Base-by-base conservation (phyloP, 2,797 vertebrate species). In the Sebastes diploproa region DNA sequence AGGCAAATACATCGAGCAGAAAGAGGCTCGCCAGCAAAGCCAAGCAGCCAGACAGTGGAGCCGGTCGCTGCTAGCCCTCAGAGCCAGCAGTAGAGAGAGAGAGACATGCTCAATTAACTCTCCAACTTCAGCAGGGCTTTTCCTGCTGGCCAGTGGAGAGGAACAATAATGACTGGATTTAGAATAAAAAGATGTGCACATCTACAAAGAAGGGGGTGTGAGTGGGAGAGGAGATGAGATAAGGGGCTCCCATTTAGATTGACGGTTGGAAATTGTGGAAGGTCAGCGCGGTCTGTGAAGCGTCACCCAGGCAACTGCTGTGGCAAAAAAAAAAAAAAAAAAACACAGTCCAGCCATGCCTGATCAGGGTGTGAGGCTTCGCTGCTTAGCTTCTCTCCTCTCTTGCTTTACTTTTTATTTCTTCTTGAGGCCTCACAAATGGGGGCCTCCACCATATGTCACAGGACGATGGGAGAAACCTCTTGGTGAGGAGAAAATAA, bases 101-200 rank as follows among this genome's bases (percentile, higher is more conserved):
- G 36, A 94, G 94, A 94, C 93, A 88, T 76, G 93, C 95, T 95
- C 94, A 96, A 96, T 96, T 96, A 96, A 95, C 90, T 94, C 93
- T 83, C 90, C 94, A 94, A 95, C 93, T 95, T 95, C 91, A 94
- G 95, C 92, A 64, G 89, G 93, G 93, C 92, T 95, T 95, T 95
- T 95, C 92, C 95, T 86, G 89, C 94, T 95, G 95, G 94, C 91
- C 93, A 93, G 93, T 95, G 92, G 95, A 95, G 95, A 94, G 94
- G 92, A 95, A 95, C 93, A 88, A 94, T 96, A 96, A 96, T 95
- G 92, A 93, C 93, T 89, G 94, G 93, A 94, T 95, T 96, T 96
- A 94, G 95, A 96, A 95, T 95, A 95, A 96, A 95, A 95, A 95
- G 94, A 95, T 95, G 94, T 94, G 94, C 92, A 92, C 90, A 92